Conservation (phyloP, 2,113 vertebrate species). For the Oryzias melastigma region DNA sequence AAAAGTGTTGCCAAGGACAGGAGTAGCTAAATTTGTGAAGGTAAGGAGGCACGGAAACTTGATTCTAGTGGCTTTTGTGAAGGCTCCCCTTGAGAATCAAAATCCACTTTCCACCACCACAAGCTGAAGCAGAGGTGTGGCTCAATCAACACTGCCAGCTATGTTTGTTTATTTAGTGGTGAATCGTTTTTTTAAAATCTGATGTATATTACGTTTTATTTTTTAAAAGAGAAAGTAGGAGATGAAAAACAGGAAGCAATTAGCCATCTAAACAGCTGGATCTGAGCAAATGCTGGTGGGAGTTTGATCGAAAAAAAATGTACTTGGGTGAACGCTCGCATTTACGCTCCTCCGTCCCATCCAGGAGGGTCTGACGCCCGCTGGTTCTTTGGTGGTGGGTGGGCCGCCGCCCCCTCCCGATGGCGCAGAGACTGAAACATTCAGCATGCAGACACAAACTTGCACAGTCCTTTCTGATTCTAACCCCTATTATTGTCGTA, state of each 20-base stretch:
- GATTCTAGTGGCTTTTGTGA: too few species aligned
- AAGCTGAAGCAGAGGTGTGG: too few species aligned
- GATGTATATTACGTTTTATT: conserved; percentile 51
- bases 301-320: conserved; percentile 21
- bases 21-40: too few species aligned
- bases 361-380: conserved; percentile 28
- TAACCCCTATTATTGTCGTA: conserved; percentile 55
- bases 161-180: conserved; percentile 50
- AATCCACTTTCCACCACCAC: too few species aligned
- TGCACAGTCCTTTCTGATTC: conserved; percentile 35
- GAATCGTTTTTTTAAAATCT: conserved; percentile 65
- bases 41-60: too few species aligned
- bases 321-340: conserved; percentile 32
- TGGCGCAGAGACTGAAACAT: conserved; percentile 49
- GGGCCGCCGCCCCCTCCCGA: not conserved
- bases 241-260: conserved; percentile 36
- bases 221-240: conserved; percentile 25
- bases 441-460: conserved; percentile 42
- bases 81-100: too few species aligned
- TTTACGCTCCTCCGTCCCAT: conserved; percentile 25
- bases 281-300: conserved; percentile 47
- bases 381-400: conserved; percentile 39
- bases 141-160: too few species aligned
- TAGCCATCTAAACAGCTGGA: conserved; percentile 47
- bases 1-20: too few species aligned